These are phyloP conservation scores for Oryctes rhinoceros DNA, from an alignment of 1,140 invertebrate species.

Conservation along the genomic window DNA sequence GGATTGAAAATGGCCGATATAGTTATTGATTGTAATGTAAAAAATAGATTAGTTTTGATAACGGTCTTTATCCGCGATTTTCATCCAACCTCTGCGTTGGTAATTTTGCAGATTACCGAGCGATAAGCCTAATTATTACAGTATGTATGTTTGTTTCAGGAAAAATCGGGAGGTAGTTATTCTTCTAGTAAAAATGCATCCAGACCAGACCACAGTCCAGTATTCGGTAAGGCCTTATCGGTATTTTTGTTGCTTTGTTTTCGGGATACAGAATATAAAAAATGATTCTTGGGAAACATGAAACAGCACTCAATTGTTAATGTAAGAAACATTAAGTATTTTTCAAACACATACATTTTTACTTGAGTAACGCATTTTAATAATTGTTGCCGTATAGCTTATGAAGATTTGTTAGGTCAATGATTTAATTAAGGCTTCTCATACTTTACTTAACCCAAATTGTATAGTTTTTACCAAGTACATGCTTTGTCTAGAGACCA, in stretches of 20 bases:
- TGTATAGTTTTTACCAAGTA: too few species aligned
- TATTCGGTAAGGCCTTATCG: conserved; percentile 75
- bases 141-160: conserved; percentile 71
- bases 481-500: too few species aligned
- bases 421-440: too few species aligned
- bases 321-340: too few species aligned
- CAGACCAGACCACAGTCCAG: conserved; percentile 82
- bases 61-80: background rate
- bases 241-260: conserved; percentile 1
- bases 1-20: conserved; percentile 14
- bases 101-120: background rate
- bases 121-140: conserved; percentile 49
- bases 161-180: conserved; percentile 80
- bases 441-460: too few species aligned
- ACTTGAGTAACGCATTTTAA: too few species aligned
- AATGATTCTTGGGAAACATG: too few species aligned
- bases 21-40: background rate
- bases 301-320: too few species aligned
- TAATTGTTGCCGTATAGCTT: too few species aligned
- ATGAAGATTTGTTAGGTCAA: too few species aligned
- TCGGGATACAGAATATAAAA: background rate
- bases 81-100: background rate
- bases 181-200: conserved; percentile 75
- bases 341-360: too few species aligned
- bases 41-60: conserved; percentile 27